Base-by-base conservation (phyloP, 2,888 invertebrate species). In the Archips xylosteana region DNA sequence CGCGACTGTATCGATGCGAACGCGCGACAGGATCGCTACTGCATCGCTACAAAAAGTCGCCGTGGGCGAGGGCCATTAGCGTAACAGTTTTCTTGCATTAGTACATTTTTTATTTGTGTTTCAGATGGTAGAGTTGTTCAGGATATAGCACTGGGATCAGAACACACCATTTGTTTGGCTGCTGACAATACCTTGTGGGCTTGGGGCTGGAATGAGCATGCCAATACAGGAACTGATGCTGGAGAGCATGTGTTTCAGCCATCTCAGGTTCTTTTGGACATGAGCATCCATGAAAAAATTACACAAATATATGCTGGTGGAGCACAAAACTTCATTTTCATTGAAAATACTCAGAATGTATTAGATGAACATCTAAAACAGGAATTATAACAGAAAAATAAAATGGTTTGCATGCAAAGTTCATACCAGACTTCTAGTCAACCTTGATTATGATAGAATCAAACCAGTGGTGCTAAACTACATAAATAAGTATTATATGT, bases 201-300 rank as follows among this genome's bases (percentile, higher is more conserved):
- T 32, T 98, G 98, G 98, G 98, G 98, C 0, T 98, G 98, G 98
- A 98, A 98, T 89, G 98, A 98, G 83, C 98, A 98, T 90, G 97
- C 97, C 54, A 98, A 97, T 86, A 98, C 98, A 82, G 98, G 98
- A 70, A 96, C 96, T 42, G 79, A 79, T n/a, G 76, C 79, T n/a
- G 85, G 81, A 54, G 84, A 88, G 23, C 81, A 82, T 70, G 86
- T 94, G 23, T 83, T 82, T 74, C 75, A 76, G 61, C 94, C 94
- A 32, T 90, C 89, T 23, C 76, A 85, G 78, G 87, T 94, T 51
- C 83, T 85, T 57, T 75, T 92, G 42, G 81, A 87, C 62, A 75
- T 80, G 66, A 79, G 76, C 60, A 76, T 73, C 62, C 81, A 79
- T 77, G 74, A 73, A 54, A 76, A 74, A 72, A 87, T 92, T 60